Evolutionary conservation across 2,888 invertebrate genomes (phyloP), one percentile per base, ranked within the genome.

Genomic region (Drosophila recens): DNA sequence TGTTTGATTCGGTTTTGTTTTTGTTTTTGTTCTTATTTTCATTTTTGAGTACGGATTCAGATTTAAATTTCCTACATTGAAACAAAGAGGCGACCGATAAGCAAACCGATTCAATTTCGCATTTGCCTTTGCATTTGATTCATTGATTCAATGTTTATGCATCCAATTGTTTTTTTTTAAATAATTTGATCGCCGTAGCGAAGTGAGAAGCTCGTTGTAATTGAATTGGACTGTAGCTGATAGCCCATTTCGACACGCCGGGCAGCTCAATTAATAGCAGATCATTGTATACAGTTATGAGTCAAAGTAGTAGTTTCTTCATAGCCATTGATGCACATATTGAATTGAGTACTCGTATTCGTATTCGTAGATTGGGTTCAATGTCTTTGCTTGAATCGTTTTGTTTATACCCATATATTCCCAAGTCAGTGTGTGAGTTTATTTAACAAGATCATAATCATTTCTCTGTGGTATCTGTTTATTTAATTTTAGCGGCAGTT

Each of bases 321-420:
- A 45, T 13, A 23, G 45, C 13, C 45, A 30, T 6, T 8, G 45
- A 13, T 45, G 23, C 66, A 67, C 76, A 76, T 49, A 73, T 72
- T 75, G 56, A 72, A 56, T 72, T 36, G 36, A 36, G n/a, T n/a
- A 38, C n/a, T 38, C n/a, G 23, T 23, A 23, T 27, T 1, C 8
- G 8, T 30, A 30, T 8, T 30, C 30, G 38, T 8, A 65, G 75
- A 80, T 81, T 82, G 77, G 61, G 72, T 76, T 84, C 84, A 87
- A 87, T 87, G 85, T 80, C 73, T 82, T 79, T 40, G 45, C 27
- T 6, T 56, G 51, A 64, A 64, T 43, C 36, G 51, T 36, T 56
- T 65, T 57, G 49, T 51, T 66, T 73, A 45, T 51, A 48, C 27
- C 15, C n/a, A 13, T 68, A 15, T 52, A 43, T 30, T 54, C n/a